Conservation (phyloP, 2,797 vertebrate species). For the Sebastes cheni region DNA sequence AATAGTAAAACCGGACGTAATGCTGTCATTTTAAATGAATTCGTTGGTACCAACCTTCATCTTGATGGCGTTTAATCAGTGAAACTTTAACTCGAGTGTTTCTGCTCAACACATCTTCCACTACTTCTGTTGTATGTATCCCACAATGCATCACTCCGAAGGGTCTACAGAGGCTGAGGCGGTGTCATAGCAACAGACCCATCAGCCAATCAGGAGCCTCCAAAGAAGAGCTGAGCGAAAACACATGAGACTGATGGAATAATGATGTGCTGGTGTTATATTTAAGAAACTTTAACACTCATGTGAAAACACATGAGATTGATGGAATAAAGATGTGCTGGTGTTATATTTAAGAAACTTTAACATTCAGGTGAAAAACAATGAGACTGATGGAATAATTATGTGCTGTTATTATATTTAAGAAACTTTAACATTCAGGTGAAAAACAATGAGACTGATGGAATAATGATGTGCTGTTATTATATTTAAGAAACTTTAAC, state of each 20-base stretch:
- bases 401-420: no score
- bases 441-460: no score
- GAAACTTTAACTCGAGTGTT: neutral
- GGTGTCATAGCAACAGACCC: constrained; percentile 74
- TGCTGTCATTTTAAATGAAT: accelerated
- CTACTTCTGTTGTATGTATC: constrained; percentile 20
- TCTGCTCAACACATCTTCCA: constrained; percentile 23
- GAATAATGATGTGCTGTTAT: no score
- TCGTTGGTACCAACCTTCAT: constrained; percentile 76
- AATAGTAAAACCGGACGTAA: neutral
- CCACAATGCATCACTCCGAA: constrained; percentile 68
- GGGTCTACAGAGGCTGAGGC: constrained; percentile 71
- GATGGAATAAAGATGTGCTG: no score
- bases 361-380: no score
- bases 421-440: no score
- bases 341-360: no score
- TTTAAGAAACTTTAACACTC: no score
- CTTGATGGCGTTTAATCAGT: neutral
- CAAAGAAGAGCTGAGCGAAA: neutral
- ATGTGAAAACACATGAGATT: no score
- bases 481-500: no score
- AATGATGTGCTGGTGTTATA: no score
- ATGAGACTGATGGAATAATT: no score
- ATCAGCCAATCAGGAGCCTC: constrained; percentile 45
- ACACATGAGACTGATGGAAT: neutral